Evolutionary conservation across 2,888 invertebrate genomes (phyloP), one percentile per base, ranked within the genome.

Genomic region (Ornithoptera alexandrae): DNA sequence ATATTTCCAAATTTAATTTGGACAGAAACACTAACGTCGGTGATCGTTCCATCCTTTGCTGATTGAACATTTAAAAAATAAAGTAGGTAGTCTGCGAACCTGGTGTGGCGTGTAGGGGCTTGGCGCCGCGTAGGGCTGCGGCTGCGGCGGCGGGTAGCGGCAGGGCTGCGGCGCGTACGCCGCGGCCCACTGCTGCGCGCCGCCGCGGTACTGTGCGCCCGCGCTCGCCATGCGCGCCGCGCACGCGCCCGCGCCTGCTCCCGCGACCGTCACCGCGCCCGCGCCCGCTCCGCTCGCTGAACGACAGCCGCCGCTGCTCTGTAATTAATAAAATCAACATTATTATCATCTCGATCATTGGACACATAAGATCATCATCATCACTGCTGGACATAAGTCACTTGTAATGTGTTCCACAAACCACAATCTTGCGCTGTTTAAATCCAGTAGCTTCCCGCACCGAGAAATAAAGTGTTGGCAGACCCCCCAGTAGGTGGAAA

Each of bases 161-260:
- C 91, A 91, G 82, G 91, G 91, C 83, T 86, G 91, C 86, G 91
- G 89, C 86, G 90, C 85, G 81, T 90, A 92, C 50, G 91, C 89
- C 84, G 92, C 84, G 74, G 89, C 86, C 90, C 91, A 92, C 89
- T 90, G 90, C 89, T 91, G 91, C 87, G 86, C 81, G 78, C 90
- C 89, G 84, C 92, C 91, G 89, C 91, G 91, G 87, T 78, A 90
- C 85, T 92, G 90, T 76, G 90, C 90, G 85, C 91, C 90, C 77
- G 93, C 89, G 93, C 93, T 88, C 90, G 93, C 87, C 92, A 92
- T 84, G 81, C 92, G 88, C 91, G 93, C 88, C 90, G 90, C 85
- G 88, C 92, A 86, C 84, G 89, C 87, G 88, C 90, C 84, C 85
- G 82, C 86, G 92, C 86, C 81, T 82, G 92, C 88, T 89, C 90